phyloP scores from a whole-genome alignment of 2,797 vertebrate genomes.

The Astyanax mexicanus region DNA sequence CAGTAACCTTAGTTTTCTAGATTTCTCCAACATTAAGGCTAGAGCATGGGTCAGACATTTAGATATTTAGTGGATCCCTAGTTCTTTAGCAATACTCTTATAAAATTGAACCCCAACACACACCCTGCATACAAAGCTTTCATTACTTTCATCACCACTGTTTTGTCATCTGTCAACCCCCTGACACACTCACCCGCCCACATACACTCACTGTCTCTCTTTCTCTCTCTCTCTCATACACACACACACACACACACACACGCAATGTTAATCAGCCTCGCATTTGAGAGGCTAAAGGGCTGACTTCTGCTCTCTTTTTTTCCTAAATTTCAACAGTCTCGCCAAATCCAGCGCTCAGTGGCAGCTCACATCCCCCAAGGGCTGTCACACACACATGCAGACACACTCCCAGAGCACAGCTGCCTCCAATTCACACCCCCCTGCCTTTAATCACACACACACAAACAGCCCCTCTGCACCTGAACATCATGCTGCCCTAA shows the following conservation, averaged over 20 bases:
- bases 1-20: too few relatives aligned
- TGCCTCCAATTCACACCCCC: slow-evolving; percentile 64
- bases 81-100: not conserved
- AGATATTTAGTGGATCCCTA: too few relatives aligned
- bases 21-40: too few relatives aligned
- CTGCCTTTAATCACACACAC: slow-evolving; percentile 10
- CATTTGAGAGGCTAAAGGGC: not conserved
- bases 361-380: slow-evolving; percentile 46
- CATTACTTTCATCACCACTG: not conserved
- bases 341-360: slow-evolving; percentile 36
- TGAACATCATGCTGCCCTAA: slow-evolving; percentile 63
- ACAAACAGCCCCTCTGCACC: slow-evolving; percentile 66
- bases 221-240: too few relatives aligned
- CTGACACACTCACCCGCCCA: not conserved
- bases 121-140: not conserved
- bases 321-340: slow-evolving; percentile 41
- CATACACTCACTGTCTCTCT: too few relatives aligned
- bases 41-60: too few relatives aligned
- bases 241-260: not conserved
- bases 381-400: slow-evolving; percentile 2
- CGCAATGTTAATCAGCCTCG: not conserved
- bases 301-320: slow-evolving; percentile 48
- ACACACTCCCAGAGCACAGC: slow-evolving; percentile 63
- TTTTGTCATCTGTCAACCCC: slow-evolving; percentile 2
- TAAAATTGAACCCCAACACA: not conserved